These are phyloP conservation scores for Pygmarrhopalites habei DNA, from an alignment of 1,140 invertebrate genomes.

Conservation along the genomic window DNA sequence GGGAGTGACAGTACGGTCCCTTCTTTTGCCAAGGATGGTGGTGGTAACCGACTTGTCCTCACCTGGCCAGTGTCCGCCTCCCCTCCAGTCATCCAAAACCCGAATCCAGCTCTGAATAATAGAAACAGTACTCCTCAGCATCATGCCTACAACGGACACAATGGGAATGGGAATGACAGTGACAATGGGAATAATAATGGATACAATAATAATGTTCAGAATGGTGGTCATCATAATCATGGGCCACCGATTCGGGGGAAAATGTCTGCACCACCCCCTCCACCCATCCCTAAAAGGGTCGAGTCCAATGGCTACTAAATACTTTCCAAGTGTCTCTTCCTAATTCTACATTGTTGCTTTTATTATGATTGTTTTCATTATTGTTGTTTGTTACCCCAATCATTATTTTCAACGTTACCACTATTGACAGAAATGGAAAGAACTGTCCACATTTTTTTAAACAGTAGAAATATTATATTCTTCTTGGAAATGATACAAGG, in stretches of 20 bases:
- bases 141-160: background rate
- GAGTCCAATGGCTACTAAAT: too few relatives aligned
- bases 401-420: too few relatives aligned
- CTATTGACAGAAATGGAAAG: too few relatives aligned
- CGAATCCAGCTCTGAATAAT: constrained; percentile 4
- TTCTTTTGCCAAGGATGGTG: constrained; percentile 35
- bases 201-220: background rate
- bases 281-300: constrained; percentile 25
- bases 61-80: constrained; percentile 28
- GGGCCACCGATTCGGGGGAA: background rate
- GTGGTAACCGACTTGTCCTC: constrained; percentile 24
- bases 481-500: too few relatives aligned
- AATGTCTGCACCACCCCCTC: constrained; percentile 28
- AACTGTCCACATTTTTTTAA: too few relatives aligned
- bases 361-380: too few relatives aligned
- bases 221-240: constrained; percentile 13
- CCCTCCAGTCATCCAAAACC: background rate
- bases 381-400: too few relatives aligned
- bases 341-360: too few relatives aligned
- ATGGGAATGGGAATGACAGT: constrained; percentile 16
- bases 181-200: background rate
- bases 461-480: too few relatives aligned
- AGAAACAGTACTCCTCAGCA: constrained; percentile 10
- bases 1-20: constrained; percentile 19
- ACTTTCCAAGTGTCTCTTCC: too few relatives aligned